Conservation (phyloP, 2,888 invertebrate genomes). For the Leptopterna dolabrata region DNA sequence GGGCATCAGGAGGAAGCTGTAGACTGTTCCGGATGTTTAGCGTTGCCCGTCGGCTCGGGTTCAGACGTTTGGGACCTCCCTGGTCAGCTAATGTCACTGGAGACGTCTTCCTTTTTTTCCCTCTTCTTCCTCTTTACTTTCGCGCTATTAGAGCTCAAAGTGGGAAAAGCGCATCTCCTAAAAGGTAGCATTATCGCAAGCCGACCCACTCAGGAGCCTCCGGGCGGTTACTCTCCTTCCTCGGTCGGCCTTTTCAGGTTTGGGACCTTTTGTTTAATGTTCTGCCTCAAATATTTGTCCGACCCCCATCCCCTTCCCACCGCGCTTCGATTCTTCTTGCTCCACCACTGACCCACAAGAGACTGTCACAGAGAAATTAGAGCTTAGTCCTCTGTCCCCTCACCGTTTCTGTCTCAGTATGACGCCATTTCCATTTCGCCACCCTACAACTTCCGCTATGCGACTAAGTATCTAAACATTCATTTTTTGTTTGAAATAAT, state of each 20-base stretch:
- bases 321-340: not conserved
- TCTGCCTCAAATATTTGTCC: not conserved
- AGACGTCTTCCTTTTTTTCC: not conserved
- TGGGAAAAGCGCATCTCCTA: constrained; percentile 1
- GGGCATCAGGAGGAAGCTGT: too few relatives aligned
- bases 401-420: too few relatives aligned
- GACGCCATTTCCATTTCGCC: too few relatives aligned
- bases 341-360: not conserved
- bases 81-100: not conserved
- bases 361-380: not conserved
- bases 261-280: not conserved
- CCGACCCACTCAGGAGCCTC: not conserved
- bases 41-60: not conserved
- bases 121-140: constrained; percentile 8
- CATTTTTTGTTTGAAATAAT: too few relatives aligned
- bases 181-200: constrained; percentile 27
- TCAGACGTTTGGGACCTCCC: not conserved
- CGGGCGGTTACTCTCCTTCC: not conserved
- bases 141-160: constrained; percentile 5
- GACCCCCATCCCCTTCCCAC: not conserved
- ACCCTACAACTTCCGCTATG: too few relatives aligned
- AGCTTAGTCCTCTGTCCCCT: not conserved
- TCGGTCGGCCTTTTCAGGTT: not conserved
- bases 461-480: too few relatives aligned
- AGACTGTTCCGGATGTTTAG: not conserved